Evolutionary conservation across 2,888 invertebrate genomes (phyloP), one percentile per base, ranked within the genome.

Genomic region (Chymomyza amoena): DNA sequence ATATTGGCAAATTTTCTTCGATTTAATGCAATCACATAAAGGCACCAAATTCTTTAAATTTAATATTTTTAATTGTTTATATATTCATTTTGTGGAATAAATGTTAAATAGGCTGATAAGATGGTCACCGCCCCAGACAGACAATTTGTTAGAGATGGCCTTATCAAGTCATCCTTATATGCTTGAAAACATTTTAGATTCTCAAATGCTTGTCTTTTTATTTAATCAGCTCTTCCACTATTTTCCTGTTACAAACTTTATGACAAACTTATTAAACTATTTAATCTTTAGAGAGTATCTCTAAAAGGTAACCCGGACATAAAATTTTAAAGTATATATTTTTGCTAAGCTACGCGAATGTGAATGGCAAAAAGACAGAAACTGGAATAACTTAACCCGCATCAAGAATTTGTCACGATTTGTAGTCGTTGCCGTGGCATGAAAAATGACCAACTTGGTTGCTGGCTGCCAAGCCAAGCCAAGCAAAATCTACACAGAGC

Each of bases 331-430:
- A 32, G 5, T 13, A 32, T n/a, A 32, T 32, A 45, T 45, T 13
- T 45, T 45, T 45, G 39, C 13, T 45, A 45, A 45, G 39, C 13
- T 1, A 45, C 39, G 39, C 13, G 39, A 45, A 45, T 45, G 39
- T 10, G 39, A 45, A 45, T 45, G 39, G 13, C 13, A 45, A 45
- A 13, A 45, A 45, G 39, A 45, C 39, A 45, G 39, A 10, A 45
- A 45, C 10, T 45, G 39, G 39, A 13, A 72, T 81, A 84, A 84
- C 78, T 79, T 87, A 87, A 84, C 84, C 84, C 84, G 78, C 84
- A 84, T 84, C 84, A 84, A 78, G 82, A 84, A 84, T 84, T 84
- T 84, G 84, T 84, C 84, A 84, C 85, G 84, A 84, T 84, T 84
- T 87, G 84, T 84, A 84, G 87, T 84, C 54, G 60, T 66, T 61